A percentile compares a stretch with the other conserved stretches of the same genome.
phyloP scores from a whole-genome alignment of 23 tunicate genomes.

The Clavelina lepadiformis region DNA sequence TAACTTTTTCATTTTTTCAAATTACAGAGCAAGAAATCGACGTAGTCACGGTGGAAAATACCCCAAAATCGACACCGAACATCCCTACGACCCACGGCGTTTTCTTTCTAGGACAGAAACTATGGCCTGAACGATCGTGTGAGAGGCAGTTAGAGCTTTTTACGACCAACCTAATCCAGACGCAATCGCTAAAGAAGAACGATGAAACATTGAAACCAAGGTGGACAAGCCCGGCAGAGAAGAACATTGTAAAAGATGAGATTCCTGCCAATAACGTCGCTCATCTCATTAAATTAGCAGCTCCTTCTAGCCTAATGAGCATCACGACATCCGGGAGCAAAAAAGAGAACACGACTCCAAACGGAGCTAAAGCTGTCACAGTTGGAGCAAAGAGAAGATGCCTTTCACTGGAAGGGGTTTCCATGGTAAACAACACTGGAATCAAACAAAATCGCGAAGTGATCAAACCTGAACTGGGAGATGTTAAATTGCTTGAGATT shows the following conservation, averaged over 20 bases:
- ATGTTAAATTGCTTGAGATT: neutral
- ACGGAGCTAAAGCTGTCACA: slow-evolving; percentile 12
- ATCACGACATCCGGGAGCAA: neutral
- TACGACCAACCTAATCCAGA: slow-evolving; percentile 26
- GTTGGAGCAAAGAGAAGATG: slow-evolving; percentile 26
- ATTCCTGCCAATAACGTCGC: slow-evolving; percentile 13
- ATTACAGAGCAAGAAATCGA: slow-evolving; percentile 90
- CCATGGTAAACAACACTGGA: slow-evolving; percentile 57
- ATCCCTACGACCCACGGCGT: slow-evolving; percentile 27
- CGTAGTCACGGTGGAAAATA: slow-evolving; percentile 69
- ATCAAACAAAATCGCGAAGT: slow-evolving; percentile 20
- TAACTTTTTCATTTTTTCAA: neutral
- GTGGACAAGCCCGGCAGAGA: too few relatives aligned
- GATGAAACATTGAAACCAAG: too few relatives aligned
- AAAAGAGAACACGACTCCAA: slow-evolving; percentile 3
- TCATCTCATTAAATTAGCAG: slow-evolving; percentile 28
- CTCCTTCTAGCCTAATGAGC: slow-evolving; percentile 2
- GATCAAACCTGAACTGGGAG: neutral
- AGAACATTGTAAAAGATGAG: neutral
- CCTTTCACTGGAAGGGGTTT: slow-evolving; percentile 75
- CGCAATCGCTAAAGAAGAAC: neutral
- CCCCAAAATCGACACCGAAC: neutral
- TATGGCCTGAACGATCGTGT: slow-evolving; percentile 49
- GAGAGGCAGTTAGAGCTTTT: slow-evolving; percentile 42
- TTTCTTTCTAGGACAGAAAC: slow-evolving; percentile 29